These are phyloP conservation scores for Sebastes umbrosus DNA, from an alignment of 2,797 vertebrate species.

Conservation along the genomic window DNA sequence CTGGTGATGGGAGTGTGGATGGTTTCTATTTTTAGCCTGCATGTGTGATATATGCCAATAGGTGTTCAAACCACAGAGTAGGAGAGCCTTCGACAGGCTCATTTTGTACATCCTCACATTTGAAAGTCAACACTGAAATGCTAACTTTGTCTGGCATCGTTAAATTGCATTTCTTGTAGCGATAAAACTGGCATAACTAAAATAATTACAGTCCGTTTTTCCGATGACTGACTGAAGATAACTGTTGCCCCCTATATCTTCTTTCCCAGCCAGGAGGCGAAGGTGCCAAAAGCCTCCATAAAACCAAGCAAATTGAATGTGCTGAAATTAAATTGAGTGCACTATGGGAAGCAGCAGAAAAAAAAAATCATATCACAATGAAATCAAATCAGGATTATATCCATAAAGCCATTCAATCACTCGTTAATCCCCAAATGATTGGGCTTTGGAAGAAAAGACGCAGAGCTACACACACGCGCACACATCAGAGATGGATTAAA, in stretches of 20 bases:
- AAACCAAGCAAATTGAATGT: constrained; percentile 50
- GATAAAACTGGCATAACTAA: constrained; percentile 22
- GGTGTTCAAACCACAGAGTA: constrained; percentile 61
- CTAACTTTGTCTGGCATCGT: not conserved
- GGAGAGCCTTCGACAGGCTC: constrained; percentile 20
- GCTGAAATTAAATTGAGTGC: constrained; percentile 57
- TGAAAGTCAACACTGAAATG: constrained; percentile 7
- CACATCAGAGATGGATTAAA: constrained; percentile 28
- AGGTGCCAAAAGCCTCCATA: constrained; percentile 37
- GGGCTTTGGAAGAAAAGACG: constrained; percentile 42
- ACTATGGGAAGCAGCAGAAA: constrained; percentile 24
- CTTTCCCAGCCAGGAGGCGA: constrained; percentile 15
- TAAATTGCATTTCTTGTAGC: constrained; percentile 11
- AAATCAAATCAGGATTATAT: constrained; percentile 74
- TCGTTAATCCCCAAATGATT: constrained; percentile 72
- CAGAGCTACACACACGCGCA: not conserved
- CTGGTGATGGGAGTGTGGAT: constrained; percentile 71
- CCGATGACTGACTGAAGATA: constrained; percentile 44
- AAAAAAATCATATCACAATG: constrained; percentile 50
- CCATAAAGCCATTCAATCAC: constrained; percentile 63
- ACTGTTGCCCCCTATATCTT: constrained; percentile 42
- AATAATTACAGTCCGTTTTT: constrained; percentile 42
- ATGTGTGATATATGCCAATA: constrained; percentile 78
- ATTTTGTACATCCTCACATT: constrained; percentile 20
- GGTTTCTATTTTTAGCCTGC: constrained; percentile 75